Conservation (phyloP, 1,140 invertebrate genomes). For the Euura saliciscinereae region DNA sequence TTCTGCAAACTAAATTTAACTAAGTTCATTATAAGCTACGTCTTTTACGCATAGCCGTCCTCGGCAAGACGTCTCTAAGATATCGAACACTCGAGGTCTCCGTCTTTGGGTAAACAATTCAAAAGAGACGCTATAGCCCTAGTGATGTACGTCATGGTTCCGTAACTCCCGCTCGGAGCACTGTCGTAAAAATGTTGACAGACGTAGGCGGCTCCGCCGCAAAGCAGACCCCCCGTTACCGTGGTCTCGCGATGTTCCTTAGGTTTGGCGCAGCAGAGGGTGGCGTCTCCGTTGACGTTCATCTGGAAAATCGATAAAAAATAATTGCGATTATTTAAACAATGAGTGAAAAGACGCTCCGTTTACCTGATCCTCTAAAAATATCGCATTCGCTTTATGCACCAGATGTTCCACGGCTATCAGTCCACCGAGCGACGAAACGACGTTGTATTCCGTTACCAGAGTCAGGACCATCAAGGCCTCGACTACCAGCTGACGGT, state of each 20-base stretch:
- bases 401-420: slow-evolving; percentile 93
- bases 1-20: too few relatives aligned
- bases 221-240: slow-evolving; percentile 71
- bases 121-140: slow-evolving; percentile 80
- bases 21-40: background rate
- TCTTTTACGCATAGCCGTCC: background rate
- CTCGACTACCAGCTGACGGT: slow-evolving; percentile 96
- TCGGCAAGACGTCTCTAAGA: slow-evolving; percentile 34
- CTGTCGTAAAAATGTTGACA: slow-evolving; percentile 98
- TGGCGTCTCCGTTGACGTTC: slow-evolving; percentile 86
- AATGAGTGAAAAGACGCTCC: background rate
- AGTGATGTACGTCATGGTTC: slow-evolving; percentile 97
- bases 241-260: slow-evolving; percentile 67
- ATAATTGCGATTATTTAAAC: background rate
- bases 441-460: slow-evolving; percentile 87
- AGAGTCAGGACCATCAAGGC: slow-evolving; percentile 95
- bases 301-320: slow-evolving; percentile 63
- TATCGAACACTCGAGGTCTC: slow-evolving; percentile 81
- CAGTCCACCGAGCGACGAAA: slow-evolving; percentile 75
- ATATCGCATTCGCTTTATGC: slow-evolving; percentile 92
- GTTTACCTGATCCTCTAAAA: slow-evolving; percentile 91
- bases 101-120: slow-evolving; percentile 76
- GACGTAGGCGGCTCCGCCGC: slow-evolving; percentile 91
- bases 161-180: slow-evolving; percentile 95
- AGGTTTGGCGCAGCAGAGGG: slow-evolving; percentile 85